Conservation (phyloP, 92 coral and sea anemone genomes). For the Isaurus tuberculatus region DNA sequence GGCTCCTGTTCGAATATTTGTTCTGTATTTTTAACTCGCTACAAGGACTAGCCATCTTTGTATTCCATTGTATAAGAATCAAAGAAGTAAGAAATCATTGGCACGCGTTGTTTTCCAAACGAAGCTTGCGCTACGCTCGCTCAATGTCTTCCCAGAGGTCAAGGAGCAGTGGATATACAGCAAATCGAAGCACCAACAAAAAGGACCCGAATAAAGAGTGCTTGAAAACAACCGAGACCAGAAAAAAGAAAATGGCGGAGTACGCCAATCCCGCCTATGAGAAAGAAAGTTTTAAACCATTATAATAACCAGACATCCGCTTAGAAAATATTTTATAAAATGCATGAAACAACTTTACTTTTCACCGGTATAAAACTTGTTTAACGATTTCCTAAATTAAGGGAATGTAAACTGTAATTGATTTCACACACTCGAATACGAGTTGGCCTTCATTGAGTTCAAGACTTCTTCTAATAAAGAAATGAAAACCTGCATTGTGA, state of each 20-base stretch:
- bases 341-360: background rate
- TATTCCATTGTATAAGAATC: constrained; percentile 57
- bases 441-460: no score
- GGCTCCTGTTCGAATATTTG: constrained; percentile 55
- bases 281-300: background rate
- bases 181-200: background rate
- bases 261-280: background rate
- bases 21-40: constrained; percentile 61
- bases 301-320: background rate
- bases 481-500: no score
- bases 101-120: constrained; percentile 30
- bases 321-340: background rate
- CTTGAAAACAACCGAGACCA: background rate
- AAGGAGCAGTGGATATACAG: background rate
- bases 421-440: no score
- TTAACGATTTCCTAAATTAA: no score
- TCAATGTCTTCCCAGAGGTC: background rate
- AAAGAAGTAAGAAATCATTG: constrained; percentile 56
- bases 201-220: background rate
- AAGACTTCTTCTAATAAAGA: no score
- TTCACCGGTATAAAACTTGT: background rate
- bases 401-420: no score
- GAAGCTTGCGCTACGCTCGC: constrained; percentile 21
- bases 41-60: constrained; percentile 56
- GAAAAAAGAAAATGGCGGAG: background rate